Evolutionary conservation across 2,797 vertebrate genomes (phyloP).

Genomic region (Catostomus latipinnis): DNA sequence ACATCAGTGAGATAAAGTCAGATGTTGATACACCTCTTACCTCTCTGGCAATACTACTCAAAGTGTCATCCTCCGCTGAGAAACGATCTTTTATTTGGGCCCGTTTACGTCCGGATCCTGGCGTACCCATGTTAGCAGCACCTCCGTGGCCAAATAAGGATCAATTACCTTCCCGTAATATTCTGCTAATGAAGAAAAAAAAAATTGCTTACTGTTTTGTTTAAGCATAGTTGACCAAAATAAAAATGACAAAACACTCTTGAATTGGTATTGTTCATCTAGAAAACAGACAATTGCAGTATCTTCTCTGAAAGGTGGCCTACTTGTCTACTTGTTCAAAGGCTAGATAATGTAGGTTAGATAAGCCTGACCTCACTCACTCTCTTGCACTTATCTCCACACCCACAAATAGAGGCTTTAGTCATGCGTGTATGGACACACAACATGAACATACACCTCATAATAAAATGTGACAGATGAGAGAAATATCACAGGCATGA

Average conservation of each 20-base stretch:
- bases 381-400: constrained; percentile 14
- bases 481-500: constrained; percentile 8
- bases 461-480: constrained; percentile 19
- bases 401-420: constrained; percentile 44
- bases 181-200: constrained; percentile 26
- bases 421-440: constrained; percentile 45
- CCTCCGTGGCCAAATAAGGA: constrained; percentile 8
- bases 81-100: constrained; percentile 95
- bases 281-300: too few relatives aligned
- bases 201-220: not conserved
- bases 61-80: constrained; percentile 96
- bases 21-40: constrained; percentile 72
- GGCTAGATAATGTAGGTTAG: not conserved
- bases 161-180: constrained; percentile 6
- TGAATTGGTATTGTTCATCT: too few relatives aligned
- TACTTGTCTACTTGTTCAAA: not conserved
- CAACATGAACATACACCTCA: constrained; percentile 38
- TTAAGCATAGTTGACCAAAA: not conserved
- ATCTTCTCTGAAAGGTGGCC: too few relatives aligned
- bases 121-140: constrained; percentile 88
- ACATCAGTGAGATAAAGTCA: constrained; percentile 18
- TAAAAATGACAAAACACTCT: not conserved
- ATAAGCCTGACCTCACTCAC: constrained; percentile 19
- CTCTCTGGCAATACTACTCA: constrained; percentile 96
- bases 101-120: constrained; percentile 94